A percentile compares a stretch with the other conserved stretches of the same genome.
Evolutionary conservation across 2,113 vertebrate genomes (phyloP).

Genomic region (Crotophaga sulcirostris): DNA sequence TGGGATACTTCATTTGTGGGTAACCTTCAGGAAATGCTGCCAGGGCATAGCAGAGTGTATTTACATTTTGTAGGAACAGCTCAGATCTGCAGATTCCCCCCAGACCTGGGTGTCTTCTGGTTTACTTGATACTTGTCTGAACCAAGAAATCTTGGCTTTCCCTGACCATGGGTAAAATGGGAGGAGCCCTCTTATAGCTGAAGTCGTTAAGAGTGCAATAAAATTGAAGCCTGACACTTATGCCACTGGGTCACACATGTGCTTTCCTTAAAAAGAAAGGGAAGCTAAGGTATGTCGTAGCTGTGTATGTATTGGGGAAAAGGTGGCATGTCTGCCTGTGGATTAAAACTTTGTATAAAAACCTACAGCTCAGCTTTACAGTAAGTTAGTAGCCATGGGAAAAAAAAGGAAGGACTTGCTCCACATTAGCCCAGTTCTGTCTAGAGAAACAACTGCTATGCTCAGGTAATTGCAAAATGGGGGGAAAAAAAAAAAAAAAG

Average conservation of each 20-base stretch:
- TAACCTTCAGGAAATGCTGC: background rate
- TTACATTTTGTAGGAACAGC: background rate
- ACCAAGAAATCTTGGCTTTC: background rate
- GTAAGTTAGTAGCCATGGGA: background rate
- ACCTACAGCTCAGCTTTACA: background rate
- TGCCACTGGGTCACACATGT: background rate
- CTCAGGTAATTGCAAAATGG: background rate
- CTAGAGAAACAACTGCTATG: background rate
- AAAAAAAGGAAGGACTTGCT: background rate
- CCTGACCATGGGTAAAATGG: background rate
- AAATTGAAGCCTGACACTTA: background rate
- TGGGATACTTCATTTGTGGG: fast-evolving
- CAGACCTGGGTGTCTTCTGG: background rate
- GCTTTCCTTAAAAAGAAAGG: background rate
- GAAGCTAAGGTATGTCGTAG: background rate
- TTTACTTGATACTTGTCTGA: background rate
- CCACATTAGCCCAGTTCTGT: background rate
- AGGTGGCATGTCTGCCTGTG: background rate
- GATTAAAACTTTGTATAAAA: background rate
- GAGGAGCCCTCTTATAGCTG: background rate
- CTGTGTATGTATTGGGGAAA: background rate
- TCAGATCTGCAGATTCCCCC: background rate
- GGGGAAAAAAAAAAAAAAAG: background rate
- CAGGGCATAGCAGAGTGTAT: fast-evolving
- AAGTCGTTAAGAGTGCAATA: background rate